These are phyloP conservation scores for Corvus cornix DNA, from an alignment of 2,113 vertebrate genomes.

Conservation along the genomic window DNA sequence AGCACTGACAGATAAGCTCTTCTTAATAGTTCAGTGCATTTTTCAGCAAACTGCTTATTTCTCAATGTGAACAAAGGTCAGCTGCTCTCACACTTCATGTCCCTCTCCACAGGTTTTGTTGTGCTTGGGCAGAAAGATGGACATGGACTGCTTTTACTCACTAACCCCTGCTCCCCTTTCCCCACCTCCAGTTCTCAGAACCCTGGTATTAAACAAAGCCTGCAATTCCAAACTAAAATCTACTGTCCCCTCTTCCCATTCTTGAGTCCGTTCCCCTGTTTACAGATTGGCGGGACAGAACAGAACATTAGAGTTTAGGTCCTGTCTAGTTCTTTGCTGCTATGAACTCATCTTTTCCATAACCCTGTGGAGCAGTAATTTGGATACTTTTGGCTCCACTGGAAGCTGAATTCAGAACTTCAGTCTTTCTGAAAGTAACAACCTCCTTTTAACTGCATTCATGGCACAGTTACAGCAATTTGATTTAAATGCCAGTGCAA, in stretches of 20 bases:
- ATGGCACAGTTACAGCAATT: neutral
- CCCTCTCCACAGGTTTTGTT: neutral
- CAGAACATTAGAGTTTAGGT: neutral
- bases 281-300: neutral
- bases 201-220: neutral
- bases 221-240: neutral
- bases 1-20: neutral
- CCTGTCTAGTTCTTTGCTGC: neutral
- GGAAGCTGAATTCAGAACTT: neutral
- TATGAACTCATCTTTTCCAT: neutral
- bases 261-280: neutral
- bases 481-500: neutral
- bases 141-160: neutral
- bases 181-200: neutral
- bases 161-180: neutral
- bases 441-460: neutral
- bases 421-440: neutral
- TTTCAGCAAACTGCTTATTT: neutral
- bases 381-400: neutral
- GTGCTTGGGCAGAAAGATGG: neutral
- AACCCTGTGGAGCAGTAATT: neutral
- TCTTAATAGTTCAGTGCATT: neutral
- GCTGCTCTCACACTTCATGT: neutral
- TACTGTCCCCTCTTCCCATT: neutral
- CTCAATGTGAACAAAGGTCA: neutral